Percentiles rank a stretch among this genome's conserved stretches.
Evolutionary conservation across 2,113 vertebrate genomes (phyloP).

Genomic region (Corydoras maculifer): DNA sequence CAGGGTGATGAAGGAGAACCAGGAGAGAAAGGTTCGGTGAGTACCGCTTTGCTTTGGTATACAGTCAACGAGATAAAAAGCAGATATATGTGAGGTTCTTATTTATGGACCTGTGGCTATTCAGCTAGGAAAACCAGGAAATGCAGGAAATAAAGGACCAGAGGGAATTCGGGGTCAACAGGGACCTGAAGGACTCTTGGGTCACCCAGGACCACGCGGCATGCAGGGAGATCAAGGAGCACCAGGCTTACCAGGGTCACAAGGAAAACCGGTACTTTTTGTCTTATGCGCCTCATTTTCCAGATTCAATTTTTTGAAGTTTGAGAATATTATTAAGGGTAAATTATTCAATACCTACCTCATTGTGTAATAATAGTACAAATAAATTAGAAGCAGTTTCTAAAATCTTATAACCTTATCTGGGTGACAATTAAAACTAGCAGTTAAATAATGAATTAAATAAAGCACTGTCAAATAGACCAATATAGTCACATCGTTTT

Average conservation of each 20-base stretch:
- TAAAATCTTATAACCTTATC: too few relatives aligned
- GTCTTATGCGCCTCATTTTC: too few relatives aligned
- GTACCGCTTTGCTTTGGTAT: constrained; percentile 18
- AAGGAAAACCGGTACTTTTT: constrained; percentile 73
- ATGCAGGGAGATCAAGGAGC: constrained; percentile 85
- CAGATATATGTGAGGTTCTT: background rate
- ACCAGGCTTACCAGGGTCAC: constrained; percentile 75
- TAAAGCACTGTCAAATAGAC: too few relatives aligned
- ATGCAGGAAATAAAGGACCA: constrained; percentile 79
- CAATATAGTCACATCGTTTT: too few relatives aligned
- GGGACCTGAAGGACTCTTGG: constrained; percentile 78
- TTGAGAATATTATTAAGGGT: too few relatives aligned
- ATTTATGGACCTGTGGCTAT: background rate
- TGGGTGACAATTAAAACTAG: too few relatives aligned
- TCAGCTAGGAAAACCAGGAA: constrained; percentile 82
- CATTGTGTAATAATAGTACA: too few relatives aligned
- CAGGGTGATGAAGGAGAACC: constrained; percentile 65
- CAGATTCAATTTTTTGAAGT: too few relatives aligned
- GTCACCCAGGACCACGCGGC: constrained; percentile 79
- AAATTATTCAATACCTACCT: too few relatives aligned
- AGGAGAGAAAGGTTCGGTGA: constrained; percentile 69
- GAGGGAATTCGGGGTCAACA: constrained; percentile 79
- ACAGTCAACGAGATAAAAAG: background rate
- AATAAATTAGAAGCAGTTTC: too few relatives aligned
- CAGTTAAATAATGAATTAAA: too few relatives aligned